phyloP scores from a whole-genome alignment of 2,113 vertebrate species.

The Corythoichthys intestinalis region DNA sequence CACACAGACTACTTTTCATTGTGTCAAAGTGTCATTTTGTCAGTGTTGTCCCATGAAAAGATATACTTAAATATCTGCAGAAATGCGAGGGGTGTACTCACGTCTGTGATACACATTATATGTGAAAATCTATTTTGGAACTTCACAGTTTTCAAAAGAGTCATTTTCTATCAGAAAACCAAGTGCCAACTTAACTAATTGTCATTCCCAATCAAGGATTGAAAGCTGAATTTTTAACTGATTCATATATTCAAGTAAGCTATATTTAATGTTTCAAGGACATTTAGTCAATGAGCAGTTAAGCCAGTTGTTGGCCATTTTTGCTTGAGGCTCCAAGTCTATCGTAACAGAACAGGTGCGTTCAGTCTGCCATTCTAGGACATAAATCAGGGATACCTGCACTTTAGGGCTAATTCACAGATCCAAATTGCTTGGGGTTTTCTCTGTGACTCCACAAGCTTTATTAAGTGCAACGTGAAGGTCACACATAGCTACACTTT shows the following conservation, averaged over 20 bases:
- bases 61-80: too few species aligned
- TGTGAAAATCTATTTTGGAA: too few species aligned
- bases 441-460: not conserved
- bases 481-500: not conserved
- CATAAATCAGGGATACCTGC: conserved; percentile 1
- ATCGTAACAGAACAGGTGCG: not conserved
- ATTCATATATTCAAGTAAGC: not conserved
- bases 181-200: not conserved
- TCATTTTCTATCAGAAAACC: too few species aligned
- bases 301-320: not conserved
- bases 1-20: too few species aligned
- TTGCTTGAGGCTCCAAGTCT: not conserved
- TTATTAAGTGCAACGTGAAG: not conserved
- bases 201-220: not conserved
- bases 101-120: too few species aligned
- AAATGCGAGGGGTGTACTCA: too few species aligned
- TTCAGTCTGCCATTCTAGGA: not conserved
- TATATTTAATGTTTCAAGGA: not conserved
- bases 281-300: not conserved
- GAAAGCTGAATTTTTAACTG: not conserved
- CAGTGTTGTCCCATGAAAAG: too few species aligned
- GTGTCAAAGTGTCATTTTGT: too few species aligned
- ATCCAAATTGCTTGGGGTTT: not conserved
- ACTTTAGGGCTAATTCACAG: not conserved
- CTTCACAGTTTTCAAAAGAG: too few species aligned